Base-by-base conservation (phyloP, 2,113 vertebrate species). In the Macquaria ambigua region DNA sequence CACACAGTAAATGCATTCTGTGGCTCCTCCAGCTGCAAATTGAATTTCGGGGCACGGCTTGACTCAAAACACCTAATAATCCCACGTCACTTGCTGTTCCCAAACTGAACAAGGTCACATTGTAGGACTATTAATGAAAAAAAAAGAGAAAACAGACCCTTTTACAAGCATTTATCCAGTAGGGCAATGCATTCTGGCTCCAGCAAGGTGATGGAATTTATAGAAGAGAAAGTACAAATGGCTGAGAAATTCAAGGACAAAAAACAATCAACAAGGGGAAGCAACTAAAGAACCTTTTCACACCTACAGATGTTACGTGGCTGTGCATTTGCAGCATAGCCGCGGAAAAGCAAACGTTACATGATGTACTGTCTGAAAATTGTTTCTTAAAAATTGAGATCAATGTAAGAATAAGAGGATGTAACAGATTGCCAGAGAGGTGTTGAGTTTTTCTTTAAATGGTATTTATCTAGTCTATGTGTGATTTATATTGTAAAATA, bases 31-130 rank as follows among this genome's bases (percentile, higher is more conserved):
- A 34, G 78, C 75, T 67, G 88, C 79, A 94, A 95, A 95, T 93
- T 93, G 86, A 94, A 95, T 95, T 93, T 90, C 76, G 52, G 87
- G 85, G 70, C 87, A 86, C 77, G 75, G 84, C 92, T 89, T 76
- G 89, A 93, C 92, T 93, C 83, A 86, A 85, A 94, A 93, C 88
- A 93, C 89, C 92, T 89, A 87, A 93, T 92, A 95, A 95, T 94
- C 89, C 90, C 68, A 61, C 79, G 69, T 91, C 91, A 89, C 90
- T 87, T 23, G 72, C 75, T 83, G 91, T 86, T 85, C 79, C 73
- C 50, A 75, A 87, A 88, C 84, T 25, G 81, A 92, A 90, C 92
- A 91, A 92, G 93, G 94, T 94, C 93, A 94, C 90, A 82, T 53
- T 87, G 82, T 70, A 75, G 84, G 79, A 81, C 12, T 16, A 75